These are phyloP conservation scores for Phlogophora meticulosa DNA, from an alignment of 2,888 invertebrate genomes.

Conservation along the genomic window DNA sequence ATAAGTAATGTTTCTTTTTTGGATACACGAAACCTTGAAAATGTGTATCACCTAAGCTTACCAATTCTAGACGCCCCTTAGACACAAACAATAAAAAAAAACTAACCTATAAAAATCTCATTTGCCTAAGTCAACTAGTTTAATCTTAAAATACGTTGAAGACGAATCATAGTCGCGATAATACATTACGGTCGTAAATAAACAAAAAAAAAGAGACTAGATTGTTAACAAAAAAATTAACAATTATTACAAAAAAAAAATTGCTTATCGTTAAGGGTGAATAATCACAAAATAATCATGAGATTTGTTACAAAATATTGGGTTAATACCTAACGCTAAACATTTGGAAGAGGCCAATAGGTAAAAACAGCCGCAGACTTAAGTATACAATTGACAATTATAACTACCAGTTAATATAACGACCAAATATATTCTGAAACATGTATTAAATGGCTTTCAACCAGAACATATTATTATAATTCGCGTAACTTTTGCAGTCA, in stretches of 20 bases:
- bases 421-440: conserved; percentile 19
- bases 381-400: conserved; percentile 50
- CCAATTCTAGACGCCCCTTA: conserved; percentile 20
- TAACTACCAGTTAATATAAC: conserved; percentile 29
- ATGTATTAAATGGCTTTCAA: conserved; percentile 39
- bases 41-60: conserved; percentile 27
- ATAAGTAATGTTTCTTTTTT: conserved; percentile 5
- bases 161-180: conserved; percentile 75
- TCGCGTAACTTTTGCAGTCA: conserved; percentile 21
- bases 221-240: conserved; percentile 85
- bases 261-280: conserved; percentile 69
- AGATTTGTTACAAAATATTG: conserved; percentile 64
- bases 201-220: conserved; percentile 87
- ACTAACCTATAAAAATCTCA: conserved; percentile 70
- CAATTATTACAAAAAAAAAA: conserved; percentile 71
- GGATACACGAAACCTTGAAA: conserved; percentile 1
- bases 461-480: conserved; percentile 34
- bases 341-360: conserved; percentile 47
- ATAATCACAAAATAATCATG: conserved; percentile 68
- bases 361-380: conserved; percentile 29
- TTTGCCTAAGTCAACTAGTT: conserved; percentile 67
- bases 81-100: conserved; percentile 44
- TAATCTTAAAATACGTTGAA: conserved; percentile 66
- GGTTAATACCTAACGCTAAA: conserved; percentile 40
- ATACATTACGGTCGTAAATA: conserved; percentile 82